Base-by-base conservation (phyloP, 2,113 vertebrate genomes). In the Mola mola region DNA sequence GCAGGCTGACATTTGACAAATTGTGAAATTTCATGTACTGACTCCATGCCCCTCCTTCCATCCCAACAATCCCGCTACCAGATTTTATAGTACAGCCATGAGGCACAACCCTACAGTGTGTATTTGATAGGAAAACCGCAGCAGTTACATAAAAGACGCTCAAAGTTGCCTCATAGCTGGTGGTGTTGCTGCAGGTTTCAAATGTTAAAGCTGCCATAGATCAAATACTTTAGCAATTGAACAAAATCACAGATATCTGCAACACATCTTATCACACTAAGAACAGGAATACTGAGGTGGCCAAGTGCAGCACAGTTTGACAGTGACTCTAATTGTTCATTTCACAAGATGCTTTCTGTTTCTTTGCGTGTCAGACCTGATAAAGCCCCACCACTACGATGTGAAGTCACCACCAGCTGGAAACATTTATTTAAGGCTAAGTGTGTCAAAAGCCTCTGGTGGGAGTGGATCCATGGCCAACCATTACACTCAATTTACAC, bases 401-500 rank as follows among this genome's bases (percentile, higher is more conserved):
- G 72, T 67, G 72, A 66, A 61, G 63, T 51, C 41, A 21, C 69
- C 15, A 17, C 7, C 81, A 83, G 79, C 73, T 87, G 81, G 59
- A 50, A 76, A 20, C 75, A 36, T 69, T 88, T 82, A 86, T 73
- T 81, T 55, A 76, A 63, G 57, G 12, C 56, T 22, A 60, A 86
- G 66, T 70, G 70, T 80, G 81, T 84, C 79, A 77, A 49, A 79
- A 74, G 75, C 62, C 28, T 75, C 49, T 37, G 48, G 69, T 58
- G 72, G 70, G 73, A 69, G 78, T 68, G 24, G 56, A 77, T 56
- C 60, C 66, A 56, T 40, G 56, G 71, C 26, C 68, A 56, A 28
- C 66, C 56, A 86, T 75, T 72, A 74, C 61, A 49, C 72, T 64
- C 78, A 76, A 77, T 78, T 78, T 81, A 83, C 81, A 84, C 72